These are phyloP conservation scores for Elephantulus edwardii DNA, from an alignment of 2,113 vertebrate genomes.

Conservation along the genomic window DNA sequence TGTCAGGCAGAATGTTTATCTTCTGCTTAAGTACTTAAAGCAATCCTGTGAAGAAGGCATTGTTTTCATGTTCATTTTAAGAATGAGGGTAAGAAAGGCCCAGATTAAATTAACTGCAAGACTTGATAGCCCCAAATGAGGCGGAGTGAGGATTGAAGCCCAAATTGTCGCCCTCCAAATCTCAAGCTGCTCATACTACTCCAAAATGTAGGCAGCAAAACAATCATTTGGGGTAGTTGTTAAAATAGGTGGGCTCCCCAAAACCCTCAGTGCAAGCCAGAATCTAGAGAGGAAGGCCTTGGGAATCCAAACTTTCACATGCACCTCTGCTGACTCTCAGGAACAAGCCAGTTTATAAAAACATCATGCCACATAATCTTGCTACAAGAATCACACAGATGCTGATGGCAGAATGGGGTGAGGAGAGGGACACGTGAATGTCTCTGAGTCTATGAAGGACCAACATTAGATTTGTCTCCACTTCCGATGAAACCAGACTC, in stretches of 20 bases:
- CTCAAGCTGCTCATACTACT: neutral
- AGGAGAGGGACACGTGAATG: rapidly evolving
- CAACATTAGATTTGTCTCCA: neutral
- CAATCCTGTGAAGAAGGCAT: neutral
- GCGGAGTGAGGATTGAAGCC: neutral
- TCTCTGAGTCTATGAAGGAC: neutral
- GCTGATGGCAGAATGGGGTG: neutral
- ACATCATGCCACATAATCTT: neutral
- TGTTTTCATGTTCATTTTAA: neutral
- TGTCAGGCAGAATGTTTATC: neutral
- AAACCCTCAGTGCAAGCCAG: neutral
- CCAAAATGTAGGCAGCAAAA: neutral
- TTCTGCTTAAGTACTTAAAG: neutral
- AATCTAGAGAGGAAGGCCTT: neutral
- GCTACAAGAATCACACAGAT: neutral
- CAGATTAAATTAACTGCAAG: neutral
- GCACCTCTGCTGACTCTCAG: neutral
- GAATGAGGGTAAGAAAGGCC: neutral
- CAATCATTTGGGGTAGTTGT: neutral
- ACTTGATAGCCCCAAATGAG: neutral
- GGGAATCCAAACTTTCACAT: neutral
- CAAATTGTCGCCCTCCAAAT: neutral
- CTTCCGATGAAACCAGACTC: neutral
- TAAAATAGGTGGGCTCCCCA: neutral
- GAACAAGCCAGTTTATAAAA: neutral